These are phyloP conservation scores for Alloplasta piceator DNA, from an alignment of 2,888 invertebrate species.

Conservation along the genomic window DNA sequence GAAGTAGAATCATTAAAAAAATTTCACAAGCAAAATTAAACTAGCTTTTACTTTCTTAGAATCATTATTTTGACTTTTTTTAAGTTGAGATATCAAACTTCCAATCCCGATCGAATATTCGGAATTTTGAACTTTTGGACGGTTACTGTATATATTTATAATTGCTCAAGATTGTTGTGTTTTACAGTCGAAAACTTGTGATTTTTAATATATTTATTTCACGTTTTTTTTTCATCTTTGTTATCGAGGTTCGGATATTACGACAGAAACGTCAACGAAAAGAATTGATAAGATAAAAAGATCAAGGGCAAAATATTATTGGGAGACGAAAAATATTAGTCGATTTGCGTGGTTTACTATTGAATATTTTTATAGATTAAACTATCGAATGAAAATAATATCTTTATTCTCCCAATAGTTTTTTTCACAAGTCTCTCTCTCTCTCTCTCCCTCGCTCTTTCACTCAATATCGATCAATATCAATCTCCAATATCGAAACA, in stretches of 20 bases:
- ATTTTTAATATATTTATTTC: conserved; percentile 14
- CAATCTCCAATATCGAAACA: too few species aligned
- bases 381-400: neutral
- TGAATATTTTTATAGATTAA: conserved; percentile 1
- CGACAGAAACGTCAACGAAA: too few species aligned
- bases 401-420: neutral
- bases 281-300: too few species aligned
- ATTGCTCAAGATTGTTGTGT: conserved; percentile 60
- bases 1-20: too few species aligned
- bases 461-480: neutral
- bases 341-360: neutral
- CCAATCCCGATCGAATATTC: too few species aligned
- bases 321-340: too few species aligned
- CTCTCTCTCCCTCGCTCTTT: neutral
- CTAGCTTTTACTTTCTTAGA: too few species aligned
- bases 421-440: neutral
- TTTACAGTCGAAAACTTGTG: conserved; percentile 7
- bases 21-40: too few species aligned
- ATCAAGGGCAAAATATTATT: too few species aligned
- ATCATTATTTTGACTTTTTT: too few species aligned
- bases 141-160: conserved; percentile 23
- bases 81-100: too few species aligned
- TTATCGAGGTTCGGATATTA: neutral
- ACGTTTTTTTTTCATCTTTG: neutral
- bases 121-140: conserved; percentile 11